Percentiles rank a stretch among this genome's conserved stretches.
These are phyloP conservation scores for Anagyrus pseudococci DNA, from an alignment of 2,888 invertebrate species.

Conservation along the genomic window DNA sequence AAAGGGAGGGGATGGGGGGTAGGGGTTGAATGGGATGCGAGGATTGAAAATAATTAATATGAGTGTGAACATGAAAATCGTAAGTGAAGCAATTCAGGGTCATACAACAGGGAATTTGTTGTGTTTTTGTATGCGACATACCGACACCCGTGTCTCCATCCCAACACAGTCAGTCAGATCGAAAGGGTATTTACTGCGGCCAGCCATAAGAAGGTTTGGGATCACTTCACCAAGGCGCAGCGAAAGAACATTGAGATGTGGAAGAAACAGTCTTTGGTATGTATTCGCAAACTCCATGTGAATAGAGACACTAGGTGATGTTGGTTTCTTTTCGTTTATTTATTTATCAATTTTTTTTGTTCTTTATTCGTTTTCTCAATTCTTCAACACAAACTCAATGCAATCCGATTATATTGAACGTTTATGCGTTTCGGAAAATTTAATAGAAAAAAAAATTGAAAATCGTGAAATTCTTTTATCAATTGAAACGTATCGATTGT, in stretches of 20 bases:
- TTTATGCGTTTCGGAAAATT: not conserved
- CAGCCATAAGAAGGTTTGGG: constrained; percentile 98
- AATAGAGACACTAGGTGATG: constrained; percentile 32
- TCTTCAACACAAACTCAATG: constrained; percentile 9
- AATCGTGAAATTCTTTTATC: not conserved
- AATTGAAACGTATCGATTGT: not conserved
- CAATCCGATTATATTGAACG: not conserved
- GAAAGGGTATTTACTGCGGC: constrained; percentile 96
- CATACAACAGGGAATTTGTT: constrained; percentile 62
- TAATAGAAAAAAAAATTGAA: not conserved
- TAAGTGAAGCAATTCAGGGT: constrained; percentile 48
- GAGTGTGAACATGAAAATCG: constrained; percentile 38
- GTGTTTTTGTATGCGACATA: constrained; percentile 63
- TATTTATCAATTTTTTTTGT: constrained; percentile 13
- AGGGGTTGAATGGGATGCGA: not conserved
- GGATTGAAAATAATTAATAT: constrained; percentile 40
- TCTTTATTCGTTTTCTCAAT: not conserved
- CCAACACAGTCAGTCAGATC: constrained; percentile 93
- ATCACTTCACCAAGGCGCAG: constrained; percentile 99
- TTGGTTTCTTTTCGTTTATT: too few relatives aligned
- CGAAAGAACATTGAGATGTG: constrained; percentile 98
- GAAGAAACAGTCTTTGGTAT: constrained; percentile 97
- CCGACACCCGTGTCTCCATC: constrained; percentile 58
- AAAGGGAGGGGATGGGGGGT: constrained; percentile 4
- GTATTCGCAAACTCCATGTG: constrained; percentile 47